Base-by-base conservation (phyloP, 1,140 invertebrate species). In the Araneus ventricosus region DNA sequence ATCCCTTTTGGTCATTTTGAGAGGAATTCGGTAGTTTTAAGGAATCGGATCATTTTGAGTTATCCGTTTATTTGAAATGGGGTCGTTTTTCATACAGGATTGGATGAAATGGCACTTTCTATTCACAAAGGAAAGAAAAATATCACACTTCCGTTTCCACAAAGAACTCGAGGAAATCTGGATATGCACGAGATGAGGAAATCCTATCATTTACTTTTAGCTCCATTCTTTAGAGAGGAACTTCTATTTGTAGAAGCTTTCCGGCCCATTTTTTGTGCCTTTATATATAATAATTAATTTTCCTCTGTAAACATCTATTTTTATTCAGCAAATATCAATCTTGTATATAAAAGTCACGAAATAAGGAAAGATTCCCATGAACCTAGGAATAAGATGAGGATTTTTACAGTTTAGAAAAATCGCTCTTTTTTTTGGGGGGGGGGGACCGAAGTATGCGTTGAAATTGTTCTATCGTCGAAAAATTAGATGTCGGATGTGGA, bases 1-100 rank as follows among this genome's bases (percentile, higher is more conserved):
- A 70, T 63, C 61, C 87, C 67, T 75, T 88, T 90, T 90, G 88
- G 88, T 90, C 88, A 91, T 91, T 91, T 91, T 41, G 80, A 61
- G 79, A 57, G 67, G 67, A 84, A 84, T 91, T 67, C 89, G 89
- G 89, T 91, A 91, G 89, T 91, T 91, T 91, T 82, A 91, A 84
- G 70, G 89, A 82, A 91, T 91, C 89, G 63, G 89, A 91, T 91
- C 89, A 84, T 91, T 91, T 84, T 84, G 37, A 45, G 79, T 91
- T 80, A 82, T 82, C 79, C 70, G 70, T 90, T 91, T 91, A 57
- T 84, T 91, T 91, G 80, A 91, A 84, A 91, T 91, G 63, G 80
- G 89, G 57, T 84, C 89, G 80, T 91, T 91, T 91, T 84, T 91
- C 89, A 91, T 91, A 84, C 52, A 79, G 88, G 59, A 91, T 84